These are phyloP conservation scores for Craterocephalus amniculus DNA, from an alignment of 2,797 vertebrate genomes.

Conservation along the genomic window DNA sequence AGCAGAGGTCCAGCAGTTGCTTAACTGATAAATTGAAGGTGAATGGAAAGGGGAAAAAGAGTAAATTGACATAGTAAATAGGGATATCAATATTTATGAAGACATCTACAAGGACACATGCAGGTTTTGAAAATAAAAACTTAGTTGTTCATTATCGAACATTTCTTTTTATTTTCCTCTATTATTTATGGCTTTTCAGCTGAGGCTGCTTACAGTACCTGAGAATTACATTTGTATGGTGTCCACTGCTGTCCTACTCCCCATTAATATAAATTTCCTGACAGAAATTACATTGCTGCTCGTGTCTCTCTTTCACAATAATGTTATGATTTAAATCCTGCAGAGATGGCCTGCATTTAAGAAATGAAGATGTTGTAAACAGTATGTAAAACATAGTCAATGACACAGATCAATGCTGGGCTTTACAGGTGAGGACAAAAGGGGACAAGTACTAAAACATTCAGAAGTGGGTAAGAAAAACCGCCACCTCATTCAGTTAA, in stretches of 20 bases:
- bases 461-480: not conserved
- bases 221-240: conserved; percentile 28
- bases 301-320: conserved; percentile 17
- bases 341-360: conserved; percentile 2
- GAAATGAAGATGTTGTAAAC: conserved; percentile 20
- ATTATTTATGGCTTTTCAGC: conserved; percentile 6
- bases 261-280: conserved; percentile 51
- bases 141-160: conserved; percentile 1
- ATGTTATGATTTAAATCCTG: conserved; percentile 29
- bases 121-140: conserved; percentile 24
- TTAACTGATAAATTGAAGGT: conserved; percentile 17
- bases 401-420: conserved; percentile 1
- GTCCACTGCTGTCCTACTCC: conserved; percentile 7
- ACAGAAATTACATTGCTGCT: conserved; percentile 32
- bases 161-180: not conserved
- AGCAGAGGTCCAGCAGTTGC: too few relatives aligned
- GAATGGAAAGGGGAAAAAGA: conserved; percentile 5
- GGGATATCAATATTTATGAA: not conserved
- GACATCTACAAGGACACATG: not conserved
- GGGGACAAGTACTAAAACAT: not conserved
- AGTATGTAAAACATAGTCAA: conserved; percentile 14
- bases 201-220: not conserved
- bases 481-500: not conserved
- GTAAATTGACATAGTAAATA: conserved; percentile 1
- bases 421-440: conserved; percentile 9